These are phyloP conservation scores for Ophion obscuratus DNA, from an alignment of 2,888 invertebrate species.

Conservation along the genomic window DNA sequence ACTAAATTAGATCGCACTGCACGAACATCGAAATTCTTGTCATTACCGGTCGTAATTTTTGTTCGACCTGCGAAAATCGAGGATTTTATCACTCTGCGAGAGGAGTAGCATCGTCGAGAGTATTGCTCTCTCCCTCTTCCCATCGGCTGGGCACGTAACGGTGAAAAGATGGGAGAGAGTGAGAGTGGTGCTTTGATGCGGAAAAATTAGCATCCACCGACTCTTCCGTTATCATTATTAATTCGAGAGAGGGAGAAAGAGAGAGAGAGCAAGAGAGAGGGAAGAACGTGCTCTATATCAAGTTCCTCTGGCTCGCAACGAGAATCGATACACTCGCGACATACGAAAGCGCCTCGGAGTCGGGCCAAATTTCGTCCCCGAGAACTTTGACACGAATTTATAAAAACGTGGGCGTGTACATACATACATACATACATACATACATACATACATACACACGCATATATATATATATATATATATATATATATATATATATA, in stretches of 20 bases:
- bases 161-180: constrained; percentile 9
- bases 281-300: neutral
- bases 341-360: neutral
- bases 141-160: constrained; percentile 1
- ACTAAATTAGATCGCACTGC: neutral
- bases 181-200: constrained; percentile 13
- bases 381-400: neutral
- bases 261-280: neutral
- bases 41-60: neutral
- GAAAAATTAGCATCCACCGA: neutral
- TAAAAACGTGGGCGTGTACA: neutral
- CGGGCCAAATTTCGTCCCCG: neutral
- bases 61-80: neutral
- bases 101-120: neutral
- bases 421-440: too few species aligned
- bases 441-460: too few species aligned
- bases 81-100: neutral
- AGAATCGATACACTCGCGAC: neutral
- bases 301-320: neutral
- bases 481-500: too few species aligned
- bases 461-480: too few species aligned
- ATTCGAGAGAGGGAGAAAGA: neutral
- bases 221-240: constrained; percentile 19
- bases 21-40: neutral
- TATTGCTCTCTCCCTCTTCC: constrained; percentile 4